Evolutionary conservation across 2,113 vertebrate genomes (phyloP).

Genomic region (Entosphenus tridentatus): DNA sequence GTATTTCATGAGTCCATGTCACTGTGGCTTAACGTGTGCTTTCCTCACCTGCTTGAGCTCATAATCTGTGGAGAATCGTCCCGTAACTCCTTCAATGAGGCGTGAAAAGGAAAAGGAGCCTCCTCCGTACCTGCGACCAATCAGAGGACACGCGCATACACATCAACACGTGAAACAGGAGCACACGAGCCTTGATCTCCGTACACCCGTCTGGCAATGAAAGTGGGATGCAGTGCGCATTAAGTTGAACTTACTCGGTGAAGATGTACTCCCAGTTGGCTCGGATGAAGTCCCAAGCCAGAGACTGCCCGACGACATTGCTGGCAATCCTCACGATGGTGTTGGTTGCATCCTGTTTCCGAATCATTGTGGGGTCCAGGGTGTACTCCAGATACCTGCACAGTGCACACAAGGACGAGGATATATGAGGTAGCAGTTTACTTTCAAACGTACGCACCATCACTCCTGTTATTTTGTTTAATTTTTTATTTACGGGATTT

Average conservation of each 20-base stretch:
- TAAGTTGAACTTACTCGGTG: background rate
- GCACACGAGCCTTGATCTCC: background rate
- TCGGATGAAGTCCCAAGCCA: background rate
- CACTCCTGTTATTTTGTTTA: background rate
- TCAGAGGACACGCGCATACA: slow-evolving; percentile 9
- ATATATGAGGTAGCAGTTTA: slow-evolving; percentile 22
- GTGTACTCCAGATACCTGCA: background rate
- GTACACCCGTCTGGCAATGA: background rate
- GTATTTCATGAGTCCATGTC: no score
- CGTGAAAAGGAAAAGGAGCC: slow-evolving; percentile 56
- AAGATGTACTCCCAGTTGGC: background rate
- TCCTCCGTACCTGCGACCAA: slow-evolving; percentile 34
- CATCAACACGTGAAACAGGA: background rate
- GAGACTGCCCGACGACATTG: slow-evolving; percentile 4
- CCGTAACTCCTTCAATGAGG: slow-evolving; percentile 28
- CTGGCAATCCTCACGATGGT: background rate
- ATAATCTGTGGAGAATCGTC: slow-evolving; percentile 31
- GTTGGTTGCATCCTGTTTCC: background rate
- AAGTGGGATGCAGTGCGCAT: background rate
- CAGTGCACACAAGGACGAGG: background rate
- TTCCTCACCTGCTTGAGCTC: slow-evolving; percentile 47
- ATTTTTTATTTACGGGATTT: no score
- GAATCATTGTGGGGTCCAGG: background rate
- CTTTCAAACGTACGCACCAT: slow-evolving; percentile 17
- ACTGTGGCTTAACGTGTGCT: no score